Base-by-base conservation (phyloP, 2,888 invertebrate species). In the Anodontia alba region DNA sequence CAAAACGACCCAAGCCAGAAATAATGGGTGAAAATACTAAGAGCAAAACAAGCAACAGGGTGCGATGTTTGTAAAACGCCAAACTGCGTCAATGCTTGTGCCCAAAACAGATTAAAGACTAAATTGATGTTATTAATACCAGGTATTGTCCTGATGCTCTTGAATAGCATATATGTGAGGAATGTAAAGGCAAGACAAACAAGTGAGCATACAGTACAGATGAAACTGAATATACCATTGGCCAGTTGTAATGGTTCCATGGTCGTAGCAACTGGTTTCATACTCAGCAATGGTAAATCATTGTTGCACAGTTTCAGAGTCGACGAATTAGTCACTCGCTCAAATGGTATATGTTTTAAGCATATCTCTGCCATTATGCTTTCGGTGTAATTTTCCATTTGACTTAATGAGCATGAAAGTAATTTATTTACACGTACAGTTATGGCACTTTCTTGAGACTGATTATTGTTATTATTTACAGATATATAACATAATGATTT, bases 71-170 rank as follows among this genome's bases (percentile, higher is more conserved):
- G 57, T 43, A 51, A 69, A 0, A 82, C 36, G 12, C 88, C 87
- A 46, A 87, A 73, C 51, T 86, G 81, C 10, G 88, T 71, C 20
- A 82, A 68, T 15, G 79, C n/a, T 46, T 88, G 87, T 0, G 90
- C 87, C 33, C 77, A 54, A 8, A 89, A 84, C 10, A 90, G 76
- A 5, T 79, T 75, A 17, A 81, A 43, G 12, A 84, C 76, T 20
- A 90, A 51, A 29, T 77, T 81, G 87, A 89, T 88, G 15, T 86
- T 89, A 57, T 87, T 89, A 46, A 80, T 83, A 0, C 89, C 90
- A 0, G 89, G 89, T 15, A 87, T 31, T 7, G 84, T 88, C 46
- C 87, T 57, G n/a, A 90, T 71, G 15, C 17, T 29, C 17, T 57
- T 49, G 12, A 89, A 89, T 17, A 88, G 31, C 57, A 83, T 82